phyloP scores from a whole-genome alignment of 2,113 vertebrate genomes.

The Anoplopoma fimbria region DNA sequence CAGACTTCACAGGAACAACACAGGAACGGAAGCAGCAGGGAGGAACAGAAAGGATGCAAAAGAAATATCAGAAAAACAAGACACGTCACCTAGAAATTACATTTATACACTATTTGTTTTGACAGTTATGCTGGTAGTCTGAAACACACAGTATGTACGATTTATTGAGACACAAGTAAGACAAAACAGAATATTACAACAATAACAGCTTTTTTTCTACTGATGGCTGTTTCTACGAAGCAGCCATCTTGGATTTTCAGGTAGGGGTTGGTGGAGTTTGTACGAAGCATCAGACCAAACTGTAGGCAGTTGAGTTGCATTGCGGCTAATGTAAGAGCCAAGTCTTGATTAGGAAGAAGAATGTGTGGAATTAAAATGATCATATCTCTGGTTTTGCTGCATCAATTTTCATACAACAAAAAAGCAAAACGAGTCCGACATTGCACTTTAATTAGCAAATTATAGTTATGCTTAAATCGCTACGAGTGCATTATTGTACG shows the following conservation, averaged over 20 bases:
- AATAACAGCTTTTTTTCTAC: too few species aligned
- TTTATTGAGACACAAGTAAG: neutral
- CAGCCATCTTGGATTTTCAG: neutral
- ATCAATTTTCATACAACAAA: neutral
- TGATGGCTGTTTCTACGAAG: too few species aligned
- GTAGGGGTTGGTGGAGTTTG: neutral
- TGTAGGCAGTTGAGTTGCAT: neutral
- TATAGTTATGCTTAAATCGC: neutral
- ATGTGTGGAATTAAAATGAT: neutral
- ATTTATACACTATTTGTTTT: neutral
- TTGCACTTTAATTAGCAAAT: neutral
- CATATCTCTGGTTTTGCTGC: neutral
- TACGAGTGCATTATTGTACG: neutral
- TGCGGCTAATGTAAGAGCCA: neutral
- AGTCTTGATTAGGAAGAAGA: neutral
- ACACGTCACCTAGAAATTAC: neutral
- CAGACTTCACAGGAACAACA: conserved; percentile 27
- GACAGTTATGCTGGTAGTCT: neutral
- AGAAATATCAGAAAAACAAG: neutral
- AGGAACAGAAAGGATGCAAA: neutral
- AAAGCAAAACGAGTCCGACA: neutral
- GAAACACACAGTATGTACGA: too few species aligned
- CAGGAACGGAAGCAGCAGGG: neutral
- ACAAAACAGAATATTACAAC: neutral
- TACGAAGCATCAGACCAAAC: neutral